Conservation (phyloP, 2,113 vertebrate species). For the Podarcis muralis region DNA sequence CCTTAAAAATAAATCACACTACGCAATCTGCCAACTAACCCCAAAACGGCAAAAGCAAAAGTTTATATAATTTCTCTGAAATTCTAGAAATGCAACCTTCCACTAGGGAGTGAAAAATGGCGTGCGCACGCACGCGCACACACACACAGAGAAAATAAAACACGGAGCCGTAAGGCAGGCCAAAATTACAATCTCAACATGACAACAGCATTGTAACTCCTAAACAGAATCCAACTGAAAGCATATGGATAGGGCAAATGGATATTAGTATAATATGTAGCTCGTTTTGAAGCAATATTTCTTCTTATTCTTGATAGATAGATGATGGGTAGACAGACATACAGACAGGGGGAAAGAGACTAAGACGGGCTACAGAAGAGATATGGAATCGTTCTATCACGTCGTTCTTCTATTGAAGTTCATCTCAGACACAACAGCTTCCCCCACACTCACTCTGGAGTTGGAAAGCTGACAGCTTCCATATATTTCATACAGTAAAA, state of each 20-base stretch:
- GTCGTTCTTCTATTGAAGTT: background rate
- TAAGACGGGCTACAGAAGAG: constrained; percentile 7
- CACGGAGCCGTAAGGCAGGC: constrained; percentile 56
- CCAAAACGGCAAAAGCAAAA: background rate
- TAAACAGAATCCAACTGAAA: constrained; percentile 65
- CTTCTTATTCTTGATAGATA: constrained; percentile 2
- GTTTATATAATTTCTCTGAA: constrained; percentile 1
- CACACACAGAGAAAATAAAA: background rate
- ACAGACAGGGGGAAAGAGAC: background rate
- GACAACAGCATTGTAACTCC: constrained; percentile 60
- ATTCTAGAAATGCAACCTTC: constrained; percentile 54
- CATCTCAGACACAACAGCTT: background rate
- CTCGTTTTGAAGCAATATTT: constrained; percentile 51
- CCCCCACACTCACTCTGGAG: background rate
- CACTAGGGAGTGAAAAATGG: constrained; percentile 20
- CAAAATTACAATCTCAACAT: constrained; percentile 57
- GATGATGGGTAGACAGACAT: too few relatives aligned
- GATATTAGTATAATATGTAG: background rate
- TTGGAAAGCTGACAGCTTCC: constrained; percentile 31
- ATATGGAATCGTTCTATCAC: constrained; percentile 11
- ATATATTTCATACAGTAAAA: constrained; percentile 38
- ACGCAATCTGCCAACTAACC: constrained; percentile 5
- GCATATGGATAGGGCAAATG: constrained; percentile 51
- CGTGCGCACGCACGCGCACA: fast-evolving
- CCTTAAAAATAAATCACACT: constrained; percentile 27